Evolutionary conservation across 2,113 vertebrate species (phyloP), one percentile per base, ranked within the genome.

Genomic region (Calyptomena viridis): DNA sequence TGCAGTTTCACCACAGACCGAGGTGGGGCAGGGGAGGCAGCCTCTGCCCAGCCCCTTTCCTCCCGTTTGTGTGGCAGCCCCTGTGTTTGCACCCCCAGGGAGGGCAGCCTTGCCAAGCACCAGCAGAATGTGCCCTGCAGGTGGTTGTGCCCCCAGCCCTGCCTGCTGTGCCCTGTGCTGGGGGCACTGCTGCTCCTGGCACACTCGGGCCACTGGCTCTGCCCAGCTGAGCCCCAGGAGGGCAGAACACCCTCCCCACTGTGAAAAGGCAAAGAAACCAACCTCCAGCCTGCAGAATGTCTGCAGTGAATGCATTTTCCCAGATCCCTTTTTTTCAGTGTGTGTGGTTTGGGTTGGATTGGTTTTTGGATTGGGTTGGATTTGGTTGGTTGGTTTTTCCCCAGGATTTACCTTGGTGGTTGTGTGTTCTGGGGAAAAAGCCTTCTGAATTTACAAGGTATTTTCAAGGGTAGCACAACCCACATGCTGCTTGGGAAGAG

Each of bases 121-220:
- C 53, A 46, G 28, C n/a, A 12, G 24, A 8, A 27, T 3, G 35
- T 72, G 58, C 84, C 71, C 64, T 81, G 56, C 28, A 52, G 7
- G 3, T 8, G 2, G 12, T 8, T 33, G 33, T 21, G 39, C 8
- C n/a, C n/a, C n/a, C n/a, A n/a, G n/a, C 56, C 2, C 14, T 18
- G 42, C 56, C 64, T 42, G 53, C 10, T 56, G 6, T 24, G 62
- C 46, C 17, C 86, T 40, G 58, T 27, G 50, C 24, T 66, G 56
- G 2, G 3, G 60, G 59, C 14, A 1, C 59, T 23, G 63, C 8
- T 33, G 59, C 58, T 93, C 42, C 60, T 2, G 0, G 4, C 39
- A 40, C 71, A 64, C 35, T 23, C 7, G 12, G 25, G 68, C 79
- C 5, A 1, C 83, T 62, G 87, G 17, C 31, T 50, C 80, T 67